Evolutionary conservation across 2,113 vertebrate species (phyloP), one percentile per base, ranked within the genome.

Genomic region (Beaufortia kweichowensis): DNA sequence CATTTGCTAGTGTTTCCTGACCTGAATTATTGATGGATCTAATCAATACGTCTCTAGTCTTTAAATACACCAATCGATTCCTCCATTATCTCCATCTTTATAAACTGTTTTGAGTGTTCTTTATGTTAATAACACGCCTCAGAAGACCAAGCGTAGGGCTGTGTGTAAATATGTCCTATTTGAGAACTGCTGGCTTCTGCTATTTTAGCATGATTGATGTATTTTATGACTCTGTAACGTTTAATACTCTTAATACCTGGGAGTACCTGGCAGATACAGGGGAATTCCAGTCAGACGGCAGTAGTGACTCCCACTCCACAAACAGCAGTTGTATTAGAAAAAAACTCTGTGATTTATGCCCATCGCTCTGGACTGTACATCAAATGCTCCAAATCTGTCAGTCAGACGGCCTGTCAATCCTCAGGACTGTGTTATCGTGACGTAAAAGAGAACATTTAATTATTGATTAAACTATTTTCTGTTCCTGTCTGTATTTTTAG

Each of bases 311-410:
- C 53, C 26, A 24, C 57, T 19, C 19, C 9, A 17, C 53, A 46
- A 53, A 53, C 48, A 53, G 19, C 48, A 7, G 19, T 19, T 1
- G 5, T 39, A 39, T 39, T 39, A 39, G 43, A 48, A 6, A 1
- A 19, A 21, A 53, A n/a, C 5, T 29, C 1, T 55, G 28, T 6
- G 48, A 21, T 57, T 12, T 56, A 56, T 11, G 12, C 50, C 31
- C 12, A 8, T 23, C 29, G 46, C 19, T 46, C 48, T 69, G 26
- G 50, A 28, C 66, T 69, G 43, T 48, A 53, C 82, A 88, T 88
- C 87, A 88, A 91, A 88, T 82, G 88, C 83, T 88, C 88, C 80
- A 85, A 77, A 91, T 90, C 82, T 88, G 88, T 89, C 90, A 88
- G 79, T 92, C 90, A 90, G 83, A 88, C 84, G 78, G 82, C 81